Base-by-base conservation (phyloP, 1,140 invertebrate species). In the Hydropsyche tenuis region DNA sequence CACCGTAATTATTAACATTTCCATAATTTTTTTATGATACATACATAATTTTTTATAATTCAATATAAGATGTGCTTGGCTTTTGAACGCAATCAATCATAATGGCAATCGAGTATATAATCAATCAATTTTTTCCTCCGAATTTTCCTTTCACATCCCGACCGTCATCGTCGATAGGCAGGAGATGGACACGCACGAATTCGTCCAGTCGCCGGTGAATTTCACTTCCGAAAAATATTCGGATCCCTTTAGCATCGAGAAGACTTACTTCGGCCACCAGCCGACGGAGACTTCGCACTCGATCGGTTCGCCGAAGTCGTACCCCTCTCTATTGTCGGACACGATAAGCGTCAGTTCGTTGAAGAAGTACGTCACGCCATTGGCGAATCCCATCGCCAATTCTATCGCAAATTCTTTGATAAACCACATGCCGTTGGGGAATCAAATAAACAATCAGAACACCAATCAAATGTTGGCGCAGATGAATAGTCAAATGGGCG, bases 1-100 rank as follows among this genome's bases (percentile, higher is more conserved):
- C 51, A 23, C 43, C 43, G 62, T 53, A 64, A 68, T 73, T 18
- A 27, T 60, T 64, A n/a, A n/a, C n/a, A n/a, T n/a, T n/a, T n/a
- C n/a, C n/a, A n/a, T 11, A 25, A 42, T 27, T 23, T 48, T 68
- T 48, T 6, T 43, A 43, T 43, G 12, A 43, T 43, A 6, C 12
- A 43, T 5, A 12, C 12, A 43, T 62, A 62, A 62, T 23, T 62
- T n/a, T n/a, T n/a, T n/a, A n/a, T n/a, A n/a, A n/a, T n/a, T n/a
- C n/a, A 37, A 37, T 37, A 37, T 37, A 37, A 37, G 3, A 4
- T 37, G 9, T 37, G 30, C 30, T 37, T 37, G 30, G 30, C 30
- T 37, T 37, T 4, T 4, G 30, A 37, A 37, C 30, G 30, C 9
- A 4, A 4, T 37, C 30, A 37, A 3, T 37, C 30, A n/a, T n/a